A percentile compares a stretch with the other conserved stretches of the same genome.
Conservation (phyloP, 2,888 invertebrate genomes). For the Pyrochroa serraticornis region DNA sequence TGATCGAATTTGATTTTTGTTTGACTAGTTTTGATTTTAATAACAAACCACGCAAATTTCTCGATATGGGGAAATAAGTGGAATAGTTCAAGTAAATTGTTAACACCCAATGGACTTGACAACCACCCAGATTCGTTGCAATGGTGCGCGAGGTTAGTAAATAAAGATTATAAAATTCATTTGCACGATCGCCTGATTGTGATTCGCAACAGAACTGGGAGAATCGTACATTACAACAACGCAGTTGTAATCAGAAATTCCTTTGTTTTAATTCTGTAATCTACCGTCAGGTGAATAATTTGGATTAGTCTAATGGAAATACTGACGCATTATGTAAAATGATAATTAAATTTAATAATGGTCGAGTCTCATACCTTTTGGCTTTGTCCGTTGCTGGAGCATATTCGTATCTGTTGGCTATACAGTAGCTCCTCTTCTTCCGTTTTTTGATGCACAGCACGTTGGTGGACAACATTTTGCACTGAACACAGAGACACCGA, state of each 20-base stretch:
- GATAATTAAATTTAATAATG: constrained; percentile 2
- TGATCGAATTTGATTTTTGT: too few relatives aligned
- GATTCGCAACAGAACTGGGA: too few relatives aligned
- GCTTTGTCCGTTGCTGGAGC: constrained; percentile 30
- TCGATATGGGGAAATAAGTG: too few relatives aligned
- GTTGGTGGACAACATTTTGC: constrained; percentile 52
- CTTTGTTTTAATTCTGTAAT: constrained; percentile 1
- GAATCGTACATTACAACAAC: neutral
- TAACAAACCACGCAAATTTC: too few relatives aligned
- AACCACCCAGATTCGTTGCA: too few relatives aligned
- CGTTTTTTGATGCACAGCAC: constrained; percentile 55
- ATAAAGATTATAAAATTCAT: too few relatives aligned
- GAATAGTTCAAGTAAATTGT: too few relatives aligned
- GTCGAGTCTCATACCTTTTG: constrained; percentile 44
- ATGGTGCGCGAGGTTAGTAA: too few relatives aligned
- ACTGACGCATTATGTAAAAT: constrained; percentile 9
- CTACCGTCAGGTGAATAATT: constrained; percentile 7
- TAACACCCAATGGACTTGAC: too few relatives aligned
- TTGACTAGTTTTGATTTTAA: too few relatives aligned
- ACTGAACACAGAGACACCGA: neutral
- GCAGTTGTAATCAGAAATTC: constrained; percentile 5
- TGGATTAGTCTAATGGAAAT: neutral
- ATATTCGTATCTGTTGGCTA: constrained; percentile 38
- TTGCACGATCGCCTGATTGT: too few relatives aligned
- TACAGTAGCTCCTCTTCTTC: constrained; percentile 52